A percentile compares a stretch with the other conserved stretches of the same genome.
These are phyloP conservation scores for Melolontha melolontha DNA, from an alignment of 2,888 invertebrate species.

Conservation along the genomic window DNA sequence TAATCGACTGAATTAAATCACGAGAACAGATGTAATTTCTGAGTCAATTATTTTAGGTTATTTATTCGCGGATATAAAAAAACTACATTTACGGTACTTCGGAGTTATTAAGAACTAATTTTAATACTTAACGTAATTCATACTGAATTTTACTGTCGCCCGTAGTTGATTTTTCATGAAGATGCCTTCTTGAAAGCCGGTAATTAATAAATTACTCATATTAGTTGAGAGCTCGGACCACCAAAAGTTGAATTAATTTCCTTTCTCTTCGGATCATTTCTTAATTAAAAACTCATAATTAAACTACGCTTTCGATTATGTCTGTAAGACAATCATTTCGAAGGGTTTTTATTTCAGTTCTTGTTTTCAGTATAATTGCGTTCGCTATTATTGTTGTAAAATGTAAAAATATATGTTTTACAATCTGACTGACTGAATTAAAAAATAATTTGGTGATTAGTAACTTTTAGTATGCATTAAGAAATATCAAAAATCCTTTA, in stretches of 20 bases:
- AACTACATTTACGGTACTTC: no score
- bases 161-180: slow-evolving; percentile 14
- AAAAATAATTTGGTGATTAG: no score
- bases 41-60: no score
- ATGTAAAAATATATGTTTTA: no score
- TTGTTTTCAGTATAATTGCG: background rate
- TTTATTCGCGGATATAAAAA: no score
- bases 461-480: no score
- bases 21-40: no score
- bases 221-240: slow-evolving; percentile 40
- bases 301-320: slow-evolving; percentile 26
- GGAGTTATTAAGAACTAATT: slow-evolving; percentile 28
- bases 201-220: slow-evolving; percentile 42
- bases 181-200: slow-evolving; percentile 31
- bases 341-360: slow-evolving; percentile 10
- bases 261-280: slow-evolving; percentile 33
- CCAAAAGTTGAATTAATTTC: slow-evolving; percentile 42
- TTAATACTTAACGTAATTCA: slow-evolving; percentile 30
- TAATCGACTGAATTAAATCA: no score
- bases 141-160: slow-evolving; percentile 12
- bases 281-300: slow-evolving; percentile 34
- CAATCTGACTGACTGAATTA: no score
- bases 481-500: no score
- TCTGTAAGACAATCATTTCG: slow-evolving; percentile 1
- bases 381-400: background rate